These are phyloP conservation scores for Ibycter americanus DNA, from an alignment of 2,797 vertebrate species.

Conservation along the genomic window DNA sequence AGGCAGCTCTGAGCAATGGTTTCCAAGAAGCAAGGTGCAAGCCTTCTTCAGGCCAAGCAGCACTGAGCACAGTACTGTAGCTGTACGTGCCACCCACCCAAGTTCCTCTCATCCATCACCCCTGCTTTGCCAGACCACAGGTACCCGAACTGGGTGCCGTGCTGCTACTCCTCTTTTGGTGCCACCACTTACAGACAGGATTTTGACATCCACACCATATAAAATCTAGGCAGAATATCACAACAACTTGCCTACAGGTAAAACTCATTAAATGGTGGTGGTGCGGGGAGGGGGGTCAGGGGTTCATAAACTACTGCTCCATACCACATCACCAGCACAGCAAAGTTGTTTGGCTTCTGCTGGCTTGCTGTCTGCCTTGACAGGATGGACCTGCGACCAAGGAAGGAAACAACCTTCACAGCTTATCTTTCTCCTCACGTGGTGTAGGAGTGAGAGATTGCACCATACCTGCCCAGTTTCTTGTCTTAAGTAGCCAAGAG, in stretches of 20 bases:
- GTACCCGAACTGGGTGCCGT: accelerated
- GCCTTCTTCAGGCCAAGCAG: neutral
- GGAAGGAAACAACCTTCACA: neutral
- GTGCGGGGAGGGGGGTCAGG: neutral
- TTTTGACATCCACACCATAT: neutral
- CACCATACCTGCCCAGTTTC: neutral
- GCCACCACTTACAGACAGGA: neutral
- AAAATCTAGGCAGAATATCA: neutral
- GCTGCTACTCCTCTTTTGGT: neutral
- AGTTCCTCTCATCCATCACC: neutral
- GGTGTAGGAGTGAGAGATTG: neutral
- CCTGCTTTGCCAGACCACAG: neutral
- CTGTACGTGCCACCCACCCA: accelerated
- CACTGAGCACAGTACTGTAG: accelerated
- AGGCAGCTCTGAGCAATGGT: neutral
- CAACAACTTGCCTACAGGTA: neutral
- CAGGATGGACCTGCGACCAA: neutral
- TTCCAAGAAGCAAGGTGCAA: neutral
- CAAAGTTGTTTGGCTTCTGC: neutral
- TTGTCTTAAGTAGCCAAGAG: neutral
- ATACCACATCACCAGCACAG: neutral
- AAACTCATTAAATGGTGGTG: neutral
- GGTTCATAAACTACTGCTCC: neutral
- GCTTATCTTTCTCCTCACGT: neutral
- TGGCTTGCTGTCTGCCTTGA: neutral